Evolutionary conservation across 2,113 vertebrate species (phyloP), one percentile per base, ranked within the genome.

Genomic region (Morone saxatilis): DNA sequence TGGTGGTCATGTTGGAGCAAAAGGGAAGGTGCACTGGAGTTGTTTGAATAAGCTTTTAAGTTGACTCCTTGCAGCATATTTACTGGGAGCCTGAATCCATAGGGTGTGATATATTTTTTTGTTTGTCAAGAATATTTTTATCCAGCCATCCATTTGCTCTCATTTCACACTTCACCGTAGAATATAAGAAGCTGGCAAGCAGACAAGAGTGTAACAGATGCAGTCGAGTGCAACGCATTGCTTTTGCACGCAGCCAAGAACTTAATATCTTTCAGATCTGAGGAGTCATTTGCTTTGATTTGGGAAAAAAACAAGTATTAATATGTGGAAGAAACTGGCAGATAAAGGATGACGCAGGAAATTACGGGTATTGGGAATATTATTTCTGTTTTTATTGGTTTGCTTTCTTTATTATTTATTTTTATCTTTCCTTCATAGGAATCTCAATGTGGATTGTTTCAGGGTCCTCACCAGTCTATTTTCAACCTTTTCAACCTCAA

Each of bases 91-190:
- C 53, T 85, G 47, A 71, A 72, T 62, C 53, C 41, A 57, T 13
- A 78, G 40, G 48, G 10, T 67, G 31, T 54, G 0, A 56, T 79
- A 12, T 19, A 41, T 77, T 25, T 36, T 75, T 57, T 31, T 2
- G 2, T 82, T 69, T 77, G 69, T 74, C 14, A 51, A 25, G 9
- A 59, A 13, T 67, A 9, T 75, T 84, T 74, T 68, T 40, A 56
- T 81, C 31, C 31, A 62, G n/a, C n/a, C n/a, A n/a, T n/a, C n/a
- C n/a, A 51, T 2, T 7, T 69, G 16, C 31, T 62, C 4, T 56
- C 20, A 40, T 36, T 81, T 17, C n/a, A 59, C 16, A 48, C 13
- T 53, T 51, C 43, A 51, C 71, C n/a, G 13, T 36, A 47, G 41
- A 76, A 47, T 40, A 48, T 67, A 47, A 67, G 45, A 63, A 14